Evolutionary conservation across 2,113 vertebrate species (phyloP), one percentile per base, ranked within the genome.

Genomic region (Condylura cristata): DNA sequence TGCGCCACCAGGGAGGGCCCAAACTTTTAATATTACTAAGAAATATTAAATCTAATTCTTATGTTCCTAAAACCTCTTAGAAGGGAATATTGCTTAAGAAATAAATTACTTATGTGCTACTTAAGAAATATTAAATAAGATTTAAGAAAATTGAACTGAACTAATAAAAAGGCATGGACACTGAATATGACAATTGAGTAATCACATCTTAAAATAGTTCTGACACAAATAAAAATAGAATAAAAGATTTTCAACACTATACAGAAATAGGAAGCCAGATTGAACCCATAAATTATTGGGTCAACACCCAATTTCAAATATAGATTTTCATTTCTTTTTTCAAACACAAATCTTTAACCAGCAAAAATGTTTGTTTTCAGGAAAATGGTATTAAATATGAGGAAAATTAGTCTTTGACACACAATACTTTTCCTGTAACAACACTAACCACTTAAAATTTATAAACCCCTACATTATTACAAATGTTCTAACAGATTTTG

Each of bases 81-180:
- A 86, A 75, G 51, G 72, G 88, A 81, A 60, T 63, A 93, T 34
- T 71, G 65, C n/a, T 17, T 51, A 51, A 51, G 48, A 51, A 51
- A 17, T 51, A 51, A 51, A 51, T 4, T 51, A 51, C 46, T 48
- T 16, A 51, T 17, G 17, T 51, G n/a, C n/a, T 51, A 51, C 48
- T 51, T 51, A 51, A 51, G 16, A 51, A 51, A 51, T 51, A 16
- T 51, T 51, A 51, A 44, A 9, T 44, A 44, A 51, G 46, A 34
- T 17, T 44, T 92, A 34, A 96, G 58, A 96, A 94, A 96, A 93
- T 89, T 93, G 18, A 95, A 91, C 37, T 82, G 48, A 91, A 94
- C 87, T 86, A 56, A 88, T 66, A 5, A 34, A 11, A 91, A 65
- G 66, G 66, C 22, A 91, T 0, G 66, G 32, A 94, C 28, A 85